Base-by-base conservation (phyloP, 2,113 vertebrate species). In the Sebastes fasciatus region DNA sequence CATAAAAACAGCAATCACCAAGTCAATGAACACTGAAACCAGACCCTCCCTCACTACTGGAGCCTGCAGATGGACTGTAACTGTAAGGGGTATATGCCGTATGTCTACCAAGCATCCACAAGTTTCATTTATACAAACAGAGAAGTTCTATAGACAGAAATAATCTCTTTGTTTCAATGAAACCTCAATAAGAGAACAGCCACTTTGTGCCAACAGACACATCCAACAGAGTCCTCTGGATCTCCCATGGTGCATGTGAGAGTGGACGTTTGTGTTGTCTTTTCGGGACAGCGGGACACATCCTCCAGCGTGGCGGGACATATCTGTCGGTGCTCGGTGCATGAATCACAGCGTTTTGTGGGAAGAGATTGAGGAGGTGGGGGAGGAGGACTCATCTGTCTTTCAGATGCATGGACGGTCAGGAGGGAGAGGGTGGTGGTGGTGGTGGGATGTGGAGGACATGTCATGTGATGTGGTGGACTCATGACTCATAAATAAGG, bases 321-420 rank as follows among this genome's bases (percentile, higher is more conserved):
- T 87, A 69, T 88, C 86, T 88, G 74, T 80, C 49, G 4, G 81
- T 52, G 81, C 82, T 74, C 9, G 40, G 74, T 63, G 63, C 40
- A 57, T 91, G 91, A 92, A 89, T 91, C 92, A 90, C 68, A 72
- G 72, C 75, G 58, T 69, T 88, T 82, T n/a, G 64, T 65, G 75
- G 64, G 87, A 3, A 72, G 78, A 82, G 79, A 72, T 19, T 75
- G 87, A 80, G 46, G 10, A 69, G 1, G 69, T 9, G 8, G 73
- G 52, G 10, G 68, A 72, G 40, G 77, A 81, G 62, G 62, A 43
- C 88, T 94, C 94, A 93, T 92, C 85, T 49, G 66, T 83, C 84
- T 84, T 42, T 89, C 83, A 48, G 63, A 86, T 45, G 60, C 12
- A 58, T 67, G 58, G 69, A 58, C 1, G 34, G 68, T 16, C 0